phyloP scores from a whole-genome alignment of 2,113 vertebrate species.

The Grammomys surdaster region DNA sequence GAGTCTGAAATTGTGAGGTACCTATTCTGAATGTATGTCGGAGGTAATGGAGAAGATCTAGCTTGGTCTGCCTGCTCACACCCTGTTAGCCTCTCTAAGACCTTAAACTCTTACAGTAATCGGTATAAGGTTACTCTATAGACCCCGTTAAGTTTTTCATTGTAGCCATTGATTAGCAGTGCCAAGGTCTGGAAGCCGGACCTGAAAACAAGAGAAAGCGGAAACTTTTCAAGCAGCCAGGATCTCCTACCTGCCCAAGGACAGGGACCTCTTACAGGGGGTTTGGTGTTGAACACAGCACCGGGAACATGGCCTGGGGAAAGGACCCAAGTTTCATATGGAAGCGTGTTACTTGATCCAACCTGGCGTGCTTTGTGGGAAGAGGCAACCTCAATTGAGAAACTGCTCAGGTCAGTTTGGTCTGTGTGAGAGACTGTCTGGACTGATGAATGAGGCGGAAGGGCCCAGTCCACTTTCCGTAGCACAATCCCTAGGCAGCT shows the following conservation, averaged over 20 bases:
- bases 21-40: background rate
- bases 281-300: background rate
- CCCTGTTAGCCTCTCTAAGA: background rate
- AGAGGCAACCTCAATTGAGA: background rate
- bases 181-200: background rate
- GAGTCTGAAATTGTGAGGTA: background rate
- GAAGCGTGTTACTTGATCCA: background rate
- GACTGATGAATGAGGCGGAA: background rate
- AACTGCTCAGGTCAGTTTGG: background rate
- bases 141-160: background rate
- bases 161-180: background rate
- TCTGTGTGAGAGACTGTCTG: background rate
- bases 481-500: background rate
- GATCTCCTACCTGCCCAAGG: too few species aligned
- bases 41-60: background rate
- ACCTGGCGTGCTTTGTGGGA: background rate
- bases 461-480: background rate
- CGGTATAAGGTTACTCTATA: background rate
- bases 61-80: background rate
- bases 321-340: background rate
- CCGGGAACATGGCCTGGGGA: background rate
- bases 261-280: background rate
- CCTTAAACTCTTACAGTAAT: background rate
- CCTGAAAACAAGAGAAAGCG: background rate
- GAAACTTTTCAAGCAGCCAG: background rate